Base-by-base conservation (phyloP, 1,140 invertebrate genomes). In the Bombus haemorrhoidalis region DNA sequence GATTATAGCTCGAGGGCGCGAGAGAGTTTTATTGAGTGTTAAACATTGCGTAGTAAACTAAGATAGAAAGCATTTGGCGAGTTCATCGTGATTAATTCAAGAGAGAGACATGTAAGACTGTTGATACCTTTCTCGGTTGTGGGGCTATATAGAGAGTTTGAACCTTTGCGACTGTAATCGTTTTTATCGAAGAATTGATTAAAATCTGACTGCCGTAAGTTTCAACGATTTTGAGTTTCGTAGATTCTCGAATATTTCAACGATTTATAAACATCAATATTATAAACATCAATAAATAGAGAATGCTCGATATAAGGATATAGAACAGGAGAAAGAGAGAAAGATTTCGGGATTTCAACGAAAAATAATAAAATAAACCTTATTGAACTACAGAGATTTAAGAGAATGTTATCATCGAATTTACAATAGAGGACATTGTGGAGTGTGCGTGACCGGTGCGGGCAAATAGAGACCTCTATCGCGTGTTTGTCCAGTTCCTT, bases 381-480 rank as follows among this genome's bases (percentile, higher is more conserved):
- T 69, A 39, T 25, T 25, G 68, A 25, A 22, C 25, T 47, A 43
- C 2, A 18, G 2, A 66, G 15, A 66, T 66, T 53, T 53, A 53
- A 34, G 5, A 2, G 22, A 57, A 57, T 9, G 53, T 37, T 59
- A 59, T 28, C 9, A 53, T 76, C 34, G 43, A 74, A 53, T 37
- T 77, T 1, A 77, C 8, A 62, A 25, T 22, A 41, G 34, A 71
- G 47, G 25, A 25, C 37, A 32, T 47, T 34, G 22, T 15, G 2
- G 10, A 2, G 25, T 9, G 8, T 32, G 43, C 68, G 79, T 57
- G 68, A 72, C 68, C 47, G 25, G 34, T n/a, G 6, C 34, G 18
- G 9, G 12, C 8, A 22, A 53, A 83, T 77, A 41, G 64, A 77
- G 62, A 83, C 81, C 8, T 77, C 59, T 83, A 39, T 78, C 53